Conservation (phyloP, 2,113 vertebrate genomes). For the Rhynchopsitta pachyrhyncha region DNA sequence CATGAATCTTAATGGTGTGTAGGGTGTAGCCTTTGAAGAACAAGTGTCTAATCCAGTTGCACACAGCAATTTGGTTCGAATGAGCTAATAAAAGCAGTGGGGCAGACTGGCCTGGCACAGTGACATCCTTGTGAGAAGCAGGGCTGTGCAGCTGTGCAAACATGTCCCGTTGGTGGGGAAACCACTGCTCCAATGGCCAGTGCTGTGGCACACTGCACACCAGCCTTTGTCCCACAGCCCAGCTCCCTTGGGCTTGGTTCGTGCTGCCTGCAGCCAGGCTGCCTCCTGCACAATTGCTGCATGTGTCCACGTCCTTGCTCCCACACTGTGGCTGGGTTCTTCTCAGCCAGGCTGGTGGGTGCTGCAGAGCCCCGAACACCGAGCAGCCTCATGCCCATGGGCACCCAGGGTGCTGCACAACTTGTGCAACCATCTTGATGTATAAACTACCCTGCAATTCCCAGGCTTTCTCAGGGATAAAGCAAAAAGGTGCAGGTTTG, state of each 20-base stretch:
- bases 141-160: not conserved
- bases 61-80: not conserved
- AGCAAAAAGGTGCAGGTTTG: not conserved
- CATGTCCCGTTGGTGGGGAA: not conserved
- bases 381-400: not conserved
- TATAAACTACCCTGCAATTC: not conserved
- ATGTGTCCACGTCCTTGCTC: fast-evolving
- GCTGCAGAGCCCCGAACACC: not conserved
- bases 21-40: not conserved
- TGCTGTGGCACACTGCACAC: not conserved
- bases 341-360: not conserved
- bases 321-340: fast-evolving
- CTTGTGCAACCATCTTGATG: not conserved
- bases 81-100: not conserved
- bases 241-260: not conserved
- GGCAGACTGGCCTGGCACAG: not conserved
- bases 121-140: not conserved
- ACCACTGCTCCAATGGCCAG: fast-evolving
- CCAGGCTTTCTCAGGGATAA: not conserved
- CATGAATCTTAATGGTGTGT: not conserved
- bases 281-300: fast-evolving
- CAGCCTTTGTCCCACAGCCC: not conserved
- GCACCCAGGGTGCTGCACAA: fast-evolving
- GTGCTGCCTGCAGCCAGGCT: not conserved
- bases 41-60: not conserved